A percentile compares a stretch with the other conserved stretches of the same genome.
Conservation (phyloP, 2,113 vertebrate species). For the Takifugu flavidus region DNA sequence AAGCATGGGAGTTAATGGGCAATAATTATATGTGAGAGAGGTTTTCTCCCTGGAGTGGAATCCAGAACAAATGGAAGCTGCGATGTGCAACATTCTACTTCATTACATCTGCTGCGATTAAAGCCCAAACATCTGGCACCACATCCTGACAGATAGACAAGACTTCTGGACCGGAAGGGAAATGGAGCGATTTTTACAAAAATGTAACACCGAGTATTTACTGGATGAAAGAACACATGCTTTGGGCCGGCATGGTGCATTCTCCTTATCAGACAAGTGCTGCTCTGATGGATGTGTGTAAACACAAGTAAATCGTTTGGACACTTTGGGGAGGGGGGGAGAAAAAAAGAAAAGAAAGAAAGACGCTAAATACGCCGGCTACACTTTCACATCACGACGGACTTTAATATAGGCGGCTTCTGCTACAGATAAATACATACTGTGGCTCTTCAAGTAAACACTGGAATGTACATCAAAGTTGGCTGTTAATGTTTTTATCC, state of each 20-base stretch:
- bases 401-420: constrained; percentile 71
- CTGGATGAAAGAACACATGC: constrained; percentile 68
- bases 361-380: constrained; percentile 32
- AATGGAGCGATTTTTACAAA: constrained; percentile 84
- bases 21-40: constrained; percentile 98
- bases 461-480: constrained; percentile 72
- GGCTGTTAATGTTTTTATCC: constrained; percentile 35
- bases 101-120: constrained; percentile 98
- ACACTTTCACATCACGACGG: constrained; percentile 71
- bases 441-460: constrained; percentile 72
- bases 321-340: constrained; percentile 33
- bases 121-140: constrained; percentile 94
- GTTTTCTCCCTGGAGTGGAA: constrained; percentile 93
- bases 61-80: constrained; percentile 96
- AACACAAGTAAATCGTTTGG: constrained; percentile 54
- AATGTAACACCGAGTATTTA: constrained; percentile 64
- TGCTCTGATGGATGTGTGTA: constrained; percentile 59
- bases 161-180: constrained; percentile 92
- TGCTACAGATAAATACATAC: constrained; percentile 72
- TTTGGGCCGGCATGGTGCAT: constrained; percentile 44
- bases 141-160: constrained; percentile 92
- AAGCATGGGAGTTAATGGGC: constrained; percentile 96
- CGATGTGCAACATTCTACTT: constrained; percentile 97
- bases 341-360: constrained; percentile 38
- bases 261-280: constrained; percentile 50